Percentiles rank a stretch among this genome's conserved stretches.
Evolutionary conservation across 2,113 vertebrate genomes (phyloP).

Genomic region (Genyomyrus donnyi): DNA sequence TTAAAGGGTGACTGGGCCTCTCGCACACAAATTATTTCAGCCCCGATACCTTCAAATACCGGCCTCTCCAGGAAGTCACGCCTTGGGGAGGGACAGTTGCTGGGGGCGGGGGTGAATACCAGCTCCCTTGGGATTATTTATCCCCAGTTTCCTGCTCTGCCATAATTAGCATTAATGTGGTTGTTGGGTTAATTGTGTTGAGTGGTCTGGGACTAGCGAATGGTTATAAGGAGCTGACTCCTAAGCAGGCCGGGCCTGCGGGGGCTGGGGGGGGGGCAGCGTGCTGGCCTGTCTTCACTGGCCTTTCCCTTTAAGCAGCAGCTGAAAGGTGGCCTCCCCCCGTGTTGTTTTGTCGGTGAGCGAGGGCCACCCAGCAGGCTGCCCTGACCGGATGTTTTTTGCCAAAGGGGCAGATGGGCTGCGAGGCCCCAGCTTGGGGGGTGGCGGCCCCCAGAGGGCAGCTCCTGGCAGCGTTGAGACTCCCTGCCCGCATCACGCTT

Average conservation of each 20-base stretch:
- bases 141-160: background rate
- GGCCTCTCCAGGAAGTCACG: background rate
- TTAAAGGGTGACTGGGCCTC: conserved; percentile 9
- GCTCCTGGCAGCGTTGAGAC: background rate
- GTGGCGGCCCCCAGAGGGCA: background rate
- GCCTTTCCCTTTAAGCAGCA: background rate
- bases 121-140: background rate
- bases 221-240: background rate
- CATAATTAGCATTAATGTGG: background rate
- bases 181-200: background rate
- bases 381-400: background rate
- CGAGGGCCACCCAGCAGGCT: background rate
- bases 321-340: background rate
- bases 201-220: background rate
- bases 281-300: background rate
- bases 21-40: background rate
- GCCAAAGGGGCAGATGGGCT: conserved; percentile 6
- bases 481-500: background rate
- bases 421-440: background rate
- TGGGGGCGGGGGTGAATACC: background rate
- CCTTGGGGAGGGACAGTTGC: background rate
- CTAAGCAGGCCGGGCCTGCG: background rate
- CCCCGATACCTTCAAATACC: background rate
- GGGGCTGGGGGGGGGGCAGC: background rate
- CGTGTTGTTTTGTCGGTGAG: background rate